Evolutionary conservation across 2,888 invertebrate genomes (phyloP), one percentile per base, ranked within the genome.

Genomic region (Eurytoma californica): DNA sequence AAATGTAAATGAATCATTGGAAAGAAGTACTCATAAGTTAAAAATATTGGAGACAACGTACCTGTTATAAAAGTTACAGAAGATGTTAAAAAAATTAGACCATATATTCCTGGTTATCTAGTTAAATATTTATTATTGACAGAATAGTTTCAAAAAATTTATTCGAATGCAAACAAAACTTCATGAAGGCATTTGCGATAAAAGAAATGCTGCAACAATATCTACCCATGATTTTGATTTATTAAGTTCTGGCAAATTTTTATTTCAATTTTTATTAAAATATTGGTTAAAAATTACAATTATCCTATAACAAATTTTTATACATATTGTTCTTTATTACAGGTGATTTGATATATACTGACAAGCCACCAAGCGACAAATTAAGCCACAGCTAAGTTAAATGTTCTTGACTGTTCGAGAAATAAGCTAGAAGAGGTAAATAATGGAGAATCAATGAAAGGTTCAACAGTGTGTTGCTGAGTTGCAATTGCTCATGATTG

Each of bases 161-260:
- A 95, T 96, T 81, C 94, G 94, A 85, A 86, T 95, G 85, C 96
- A 96, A 91, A 96, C 95, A 0, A 95, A 94, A 87, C 89, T 95
- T 47, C 95, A 95, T 85, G 95, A 95, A 82, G 93, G 93, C 0
- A 91, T 95, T 13, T 97, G 97, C 88, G 94, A 95, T 72, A 96
- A 95, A 86, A 91, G 97, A 83, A 95, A 94, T 85, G 90, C 92
- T 0, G 95, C 96, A 0, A 96, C 96, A 0, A 95, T 97, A 79
- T 97, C 96, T 3, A 97, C 96, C 0, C 97, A 97, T 89, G 96
- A 97, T 88, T 90, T 95, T 82, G 91, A 90, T 58, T 93, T 94
- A 85, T 91, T 96, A 80, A 90, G 92, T 53, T 88, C 93, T 91
- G 91, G 92, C 94, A 74, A n/a, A n/a, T n/a, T n/a, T n/a, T n/a